These are phyloP conservation scores for Orussus abietinus DNA, from an alignment of 1,140 invertebrate species.

Conservation along the genomic window DNA sequence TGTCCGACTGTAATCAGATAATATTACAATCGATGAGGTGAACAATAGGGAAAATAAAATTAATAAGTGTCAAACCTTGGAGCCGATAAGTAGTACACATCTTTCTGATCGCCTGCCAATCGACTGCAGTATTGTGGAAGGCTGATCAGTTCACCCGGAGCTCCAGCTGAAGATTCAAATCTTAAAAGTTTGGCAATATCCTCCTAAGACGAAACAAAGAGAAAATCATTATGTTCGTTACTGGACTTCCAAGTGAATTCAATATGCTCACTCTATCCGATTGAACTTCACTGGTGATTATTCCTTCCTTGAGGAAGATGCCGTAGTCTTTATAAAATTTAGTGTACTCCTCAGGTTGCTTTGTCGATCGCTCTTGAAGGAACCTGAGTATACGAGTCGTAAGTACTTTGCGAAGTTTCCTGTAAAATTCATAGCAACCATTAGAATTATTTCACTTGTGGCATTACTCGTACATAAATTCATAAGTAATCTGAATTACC, in stretches of 20 bases:
- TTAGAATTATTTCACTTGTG: conserved; percentile 5
- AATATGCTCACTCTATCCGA: conserved; percentile 80
- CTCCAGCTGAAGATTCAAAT: conserved; percentile 85
- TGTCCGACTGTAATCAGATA: conserved; percentile 65
- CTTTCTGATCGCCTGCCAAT: conserved; percentile 74
- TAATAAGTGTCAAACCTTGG: conserved; percentile 65
- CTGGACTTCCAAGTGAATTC: too few species aligned
- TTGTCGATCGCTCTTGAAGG: conserved; percentile 78
- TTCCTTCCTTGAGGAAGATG: conserved; percentile 92
- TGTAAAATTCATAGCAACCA: conserved; percentile 48
- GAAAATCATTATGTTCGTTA: too few species aligned
- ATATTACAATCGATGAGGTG: conserved; percentile 10
- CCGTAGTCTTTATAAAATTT: conserved; percentile 91
- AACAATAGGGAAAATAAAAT: conserved; percentile 3
- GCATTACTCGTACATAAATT: conserved; percentile 2
- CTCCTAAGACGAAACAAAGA: conserved; percentile 62
- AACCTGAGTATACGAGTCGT: conserved; percentile 83
- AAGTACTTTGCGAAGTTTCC: conserved; percentile 80
- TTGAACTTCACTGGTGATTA: conserved; percentile 77
- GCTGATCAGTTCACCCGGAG: conserved; percentile 72
- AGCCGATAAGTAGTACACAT: conserved; percentile 91
- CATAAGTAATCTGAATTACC: conserved; percentile 54
- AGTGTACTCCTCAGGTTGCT: conserved; percentile 77
- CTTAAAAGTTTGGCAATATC: conserved; percentile 85
- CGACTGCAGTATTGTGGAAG: conserved; percentile 76